Conservation (phyloP, 2,113 vertebrate genomes). For the Cyanistes caeruleus region DNA sequence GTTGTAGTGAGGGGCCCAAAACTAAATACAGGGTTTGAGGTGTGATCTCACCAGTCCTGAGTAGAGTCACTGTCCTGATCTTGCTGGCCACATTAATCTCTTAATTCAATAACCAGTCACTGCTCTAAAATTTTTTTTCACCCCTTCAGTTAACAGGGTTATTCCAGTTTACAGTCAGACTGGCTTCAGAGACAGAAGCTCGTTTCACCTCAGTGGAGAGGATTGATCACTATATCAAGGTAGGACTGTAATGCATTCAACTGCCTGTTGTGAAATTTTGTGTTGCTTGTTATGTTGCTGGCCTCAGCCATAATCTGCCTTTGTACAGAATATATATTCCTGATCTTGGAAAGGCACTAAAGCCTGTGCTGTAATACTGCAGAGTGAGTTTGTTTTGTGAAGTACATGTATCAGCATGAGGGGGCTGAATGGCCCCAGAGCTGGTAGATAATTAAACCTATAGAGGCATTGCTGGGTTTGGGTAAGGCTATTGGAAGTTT, state of each 20-base stretch:
- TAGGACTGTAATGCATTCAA: slow-evolving; percentile 26
- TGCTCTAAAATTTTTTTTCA: neutral
- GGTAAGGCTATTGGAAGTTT: neutral
- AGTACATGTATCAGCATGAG: neutral
- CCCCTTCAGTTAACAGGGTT: slow-evolving; percentile 85
- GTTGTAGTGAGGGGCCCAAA: neutral
- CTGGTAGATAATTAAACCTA: neutral
- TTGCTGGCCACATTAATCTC: neutral
- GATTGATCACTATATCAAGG: slow-evolving; percentile 92
- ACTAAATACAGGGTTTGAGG: neutral
- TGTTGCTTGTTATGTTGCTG: neutral
- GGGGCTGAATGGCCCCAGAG: neutral
- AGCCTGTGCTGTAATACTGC: neutral
- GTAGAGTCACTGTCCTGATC: neutral
- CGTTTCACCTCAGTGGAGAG: slow-evolving; percentile 94
- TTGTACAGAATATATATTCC: neutral
- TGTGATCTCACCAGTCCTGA: neutral
- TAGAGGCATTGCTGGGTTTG: neutral
- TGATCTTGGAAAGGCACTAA: neutral
- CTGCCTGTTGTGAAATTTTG: neutral
- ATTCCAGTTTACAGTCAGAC: slow-evolving; percentile 93
- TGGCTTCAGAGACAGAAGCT: slow-evolving; percentile 93
- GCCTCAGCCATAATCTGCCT: neutral
- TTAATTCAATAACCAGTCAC: neutral
- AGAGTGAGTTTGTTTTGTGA: neutral